phyloP scores from a whole-genome alignment of 2,888 invertebrate species.

The Drosophila greeni region DNA sequence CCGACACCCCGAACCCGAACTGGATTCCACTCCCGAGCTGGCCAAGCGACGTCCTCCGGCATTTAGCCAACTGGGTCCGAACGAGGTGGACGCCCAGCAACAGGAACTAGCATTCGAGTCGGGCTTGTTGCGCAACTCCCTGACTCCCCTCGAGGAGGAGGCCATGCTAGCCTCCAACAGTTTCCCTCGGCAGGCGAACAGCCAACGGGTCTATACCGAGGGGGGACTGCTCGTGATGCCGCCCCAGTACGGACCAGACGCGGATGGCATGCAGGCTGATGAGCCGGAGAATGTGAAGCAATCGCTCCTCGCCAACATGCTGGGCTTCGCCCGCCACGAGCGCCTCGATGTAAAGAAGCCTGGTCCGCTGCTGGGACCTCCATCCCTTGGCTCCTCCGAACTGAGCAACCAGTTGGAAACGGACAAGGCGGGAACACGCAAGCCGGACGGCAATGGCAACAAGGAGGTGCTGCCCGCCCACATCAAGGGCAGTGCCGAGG shows the following conservation, averaged over 20 bases:
- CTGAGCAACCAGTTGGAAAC: conserved; percentile 56
- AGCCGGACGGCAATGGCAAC: conserved; percentile 54
- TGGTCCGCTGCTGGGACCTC: conserved; percentile 85
- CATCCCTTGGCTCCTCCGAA: conserved; percentile 57
- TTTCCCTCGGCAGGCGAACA: conserved; percentile 57
- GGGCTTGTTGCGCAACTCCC: conserved; percentile 67
- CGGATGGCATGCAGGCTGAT: conserved; percentile 48
- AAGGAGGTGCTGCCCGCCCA: conserved; percentile 78
- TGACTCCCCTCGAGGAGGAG: conserved; percentile 74
- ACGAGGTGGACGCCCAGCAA: conserved; percentile 37
- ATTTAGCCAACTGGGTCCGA: conserved; percentile 15
- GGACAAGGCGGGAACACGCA: conserved; percentile 44
- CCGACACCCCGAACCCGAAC: conserved; percentile 30
- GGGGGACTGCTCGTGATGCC: conserved; percentile 82
- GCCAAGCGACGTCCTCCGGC: conserved; percentile 49
- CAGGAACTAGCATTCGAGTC: conserved; percentile 61
- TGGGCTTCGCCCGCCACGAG: conserved; percentile 92
- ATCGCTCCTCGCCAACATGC: conserved; percentile 81
- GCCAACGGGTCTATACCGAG: conserved; percentile 81
- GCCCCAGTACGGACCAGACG: conserved; percentile 76
- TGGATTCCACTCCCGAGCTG: conserved; percentile 38
- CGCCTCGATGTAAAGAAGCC: conserved; percentile 96
- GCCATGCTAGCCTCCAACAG: conserved; percentile 75
- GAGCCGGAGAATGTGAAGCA: conserved; percentile 54
- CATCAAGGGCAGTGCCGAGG: conserved; percentile 72